Base-by-base conservation (phyloP, 2,888 invertebrate species). In the Nudaria mundana region DNA sequence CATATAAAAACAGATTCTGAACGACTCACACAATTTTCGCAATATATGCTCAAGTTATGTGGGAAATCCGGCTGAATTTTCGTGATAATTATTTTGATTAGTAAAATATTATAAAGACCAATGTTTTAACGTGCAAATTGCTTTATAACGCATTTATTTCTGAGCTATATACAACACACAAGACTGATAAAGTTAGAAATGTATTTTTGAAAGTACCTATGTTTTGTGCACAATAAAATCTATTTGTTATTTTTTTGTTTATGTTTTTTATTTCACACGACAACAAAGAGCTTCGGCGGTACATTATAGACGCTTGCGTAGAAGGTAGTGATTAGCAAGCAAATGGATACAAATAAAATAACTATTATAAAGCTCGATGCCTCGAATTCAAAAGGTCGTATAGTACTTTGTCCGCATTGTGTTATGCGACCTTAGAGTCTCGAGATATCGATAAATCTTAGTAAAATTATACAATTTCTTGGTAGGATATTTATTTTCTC, bases 181-280 rank as follows among this genome's bases (percentile, higher is more conserved):
- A 87, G 87, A 87, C 87, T 88, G 87, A 86, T 83, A 79, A 75
- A 71, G 70, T 73, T 80, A 79, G 77, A 76, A 66, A 68, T 63
- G 71, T 85, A 78, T 78, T 82, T 84, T 87, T n/a, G n/a, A n/a
- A n/a, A n/a, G 76, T 86, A 81, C 81, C 79, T 78, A 75, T 78
- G 72, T 83, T 84, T 81, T 85, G 78, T 84, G 87, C 87, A 83
- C 84, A 88, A 87, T 86, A 86, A 86, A 88, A 70, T 65, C 79
- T 81, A 81, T 76, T 73, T 81, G 78, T 74, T 73, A 62, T 76
- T 71, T 70, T 76, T 73, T 62, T 76, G 71, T 71, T 76, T 76
- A 71, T 66, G 76, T 81, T 78, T 80, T 81, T 81, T 78, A 80
- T 81, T 80, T 76, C 71, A 66, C 37, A 29, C 40, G 43, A 44